Conservation (phyloP, 2,888 invertebrate species). For the Mantis religiosa region DNA sequence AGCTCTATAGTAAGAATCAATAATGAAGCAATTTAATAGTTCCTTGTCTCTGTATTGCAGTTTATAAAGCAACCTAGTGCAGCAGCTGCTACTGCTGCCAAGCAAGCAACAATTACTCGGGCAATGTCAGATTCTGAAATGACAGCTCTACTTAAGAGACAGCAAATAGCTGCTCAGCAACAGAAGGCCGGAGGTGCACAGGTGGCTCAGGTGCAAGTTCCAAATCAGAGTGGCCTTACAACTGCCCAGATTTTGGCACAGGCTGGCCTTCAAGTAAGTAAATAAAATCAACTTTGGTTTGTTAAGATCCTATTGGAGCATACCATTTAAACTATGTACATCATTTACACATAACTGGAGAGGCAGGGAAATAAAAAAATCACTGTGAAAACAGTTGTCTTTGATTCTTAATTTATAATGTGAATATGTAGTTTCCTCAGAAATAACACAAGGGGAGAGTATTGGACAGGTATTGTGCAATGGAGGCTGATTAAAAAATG, state of each 20-base stretch:
- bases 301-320: neutral
- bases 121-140: slow-evolving; percentile 57
- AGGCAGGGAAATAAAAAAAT: no score
- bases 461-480: no score
- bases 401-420: no score
- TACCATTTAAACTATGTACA: no score
- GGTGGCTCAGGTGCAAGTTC: slow-evolving; percentile 43
- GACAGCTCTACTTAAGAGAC: slow-evolving; percentile 55
- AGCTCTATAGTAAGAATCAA: no score
- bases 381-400: no score
- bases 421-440: no score
- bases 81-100: slow-evolving; percentile 24
- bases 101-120: slow-evolving; percentile 33
- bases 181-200: slow-evolving; percentile 42
- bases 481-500: no score
- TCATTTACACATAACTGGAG: no score
- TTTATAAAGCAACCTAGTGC: slow-evolving; percentile 19
- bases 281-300: slow-evolving; percentile 24
- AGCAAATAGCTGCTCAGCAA: slow-evolving; percentile 42
- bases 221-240: slow-evolving; percentile 41
- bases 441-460: no score
- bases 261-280: slow-evolving; percentile 44
- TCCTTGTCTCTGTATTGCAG: neutral
- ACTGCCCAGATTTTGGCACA: slow-evolving; percentile 57
- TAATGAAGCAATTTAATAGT: neutral